These are phyloP conservation scores for Schizopygopsis pylzovi DNA, from an alignment of 2,797 vertebrate species.

Conservation along the genomic window DNA sequence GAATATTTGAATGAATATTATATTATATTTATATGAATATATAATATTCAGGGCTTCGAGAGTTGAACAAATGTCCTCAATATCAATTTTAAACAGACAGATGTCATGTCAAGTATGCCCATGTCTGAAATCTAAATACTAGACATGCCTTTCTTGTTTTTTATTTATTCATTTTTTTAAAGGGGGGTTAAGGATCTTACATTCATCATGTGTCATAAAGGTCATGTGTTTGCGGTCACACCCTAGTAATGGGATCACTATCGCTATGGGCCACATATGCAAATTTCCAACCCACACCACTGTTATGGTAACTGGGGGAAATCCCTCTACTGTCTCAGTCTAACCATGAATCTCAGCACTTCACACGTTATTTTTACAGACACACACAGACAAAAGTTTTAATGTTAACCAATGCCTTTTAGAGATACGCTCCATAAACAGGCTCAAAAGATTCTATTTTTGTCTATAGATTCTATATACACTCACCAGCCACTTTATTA, in stretches of 20 bases:
- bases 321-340: constrained; percentile 58
- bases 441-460: not conserved
- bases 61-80: not conserved
- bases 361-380: not conserved
- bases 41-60: not conserved
- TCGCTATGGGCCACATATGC: constrained; percentile 72
- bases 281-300: constrained; percentile 71
- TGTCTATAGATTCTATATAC: not conserved
- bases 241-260: constrained; percentile 76
- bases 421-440: not conserved
- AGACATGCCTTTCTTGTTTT: not conserved
- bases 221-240: constrained; percentile 72
- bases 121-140: not conserved
- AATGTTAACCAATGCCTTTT: not conserved
- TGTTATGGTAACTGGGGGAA: constrained; percentile 70
- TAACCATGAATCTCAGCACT: constrained; percentile 1
- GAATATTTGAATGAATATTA: not conserved
- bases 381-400: not conserved
- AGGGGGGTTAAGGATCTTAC: not conserved
- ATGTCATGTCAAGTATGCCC: too few relatives aligned
- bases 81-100: too few relatives aligned
- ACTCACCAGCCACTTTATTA: too few relatives aligned
- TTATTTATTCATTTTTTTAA: not conserved
- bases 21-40: not conserved
- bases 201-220: not conserved